These are phyloP conservation scores for Drosophila ambigua DNA, from an alignment of 1,140 invertebrate genomes.

Conservation along the genomic window DNA sequence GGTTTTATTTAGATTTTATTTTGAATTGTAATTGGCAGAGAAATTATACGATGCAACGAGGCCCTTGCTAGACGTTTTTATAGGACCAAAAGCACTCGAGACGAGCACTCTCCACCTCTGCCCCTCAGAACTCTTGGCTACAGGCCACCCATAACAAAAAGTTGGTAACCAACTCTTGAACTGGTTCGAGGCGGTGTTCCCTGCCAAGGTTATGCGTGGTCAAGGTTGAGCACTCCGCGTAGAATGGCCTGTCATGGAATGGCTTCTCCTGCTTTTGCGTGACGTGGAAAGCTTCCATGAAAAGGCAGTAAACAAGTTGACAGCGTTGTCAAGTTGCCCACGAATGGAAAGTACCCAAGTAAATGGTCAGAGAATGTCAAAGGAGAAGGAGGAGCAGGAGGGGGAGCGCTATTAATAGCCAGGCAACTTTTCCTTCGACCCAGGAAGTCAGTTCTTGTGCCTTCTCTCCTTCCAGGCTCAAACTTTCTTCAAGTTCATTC, in stretches of 20 bases:
- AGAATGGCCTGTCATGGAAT: slow-evolving; percentile 46
- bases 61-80: too few relatives aligned
- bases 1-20: too few relatives aligned
- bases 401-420: slow-evolving; percentile 41
- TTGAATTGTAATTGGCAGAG: too few relatives aligned
- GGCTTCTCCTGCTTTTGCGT: slow-evolving; percentile 26
- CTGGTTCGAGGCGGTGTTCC: slow-evolving; percentile 19
- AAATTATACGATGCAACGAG: too few relatives aligned
- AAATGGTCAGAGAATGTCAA: too few relatives aligned
- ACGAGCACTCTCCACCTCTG: too few relatives aligned
- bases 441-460: not conserved
- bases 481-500: slow-evolving; percentile 61
- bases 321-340: not conserved
- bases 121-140: too few relatives aligned
- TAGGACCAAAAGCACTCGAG: too few relatives aligned
- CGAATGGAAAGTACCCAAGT: too few relatives aligned
- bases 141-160: too few relatives aligned
- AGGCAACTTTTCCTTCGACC: slow-evolving; percentile 13
- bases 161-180: not conserved
- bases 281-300: slow-evolving; percentile 32
- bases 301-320: slow-evolving; percentile 55
- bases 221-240: slow-evolving; percentile 38
- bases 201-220: slow-evolving; percentile 19
- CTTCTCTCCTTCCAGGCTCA: slow-evolving; percentile 20
- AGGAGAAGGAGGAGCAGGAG: not conserved